These are phyloP conservation scores for Amblyjoppa fuscipennis DNA, from an alignment of 2,888 invertebrate genomes.

Conservation along the genomic window DNA sequence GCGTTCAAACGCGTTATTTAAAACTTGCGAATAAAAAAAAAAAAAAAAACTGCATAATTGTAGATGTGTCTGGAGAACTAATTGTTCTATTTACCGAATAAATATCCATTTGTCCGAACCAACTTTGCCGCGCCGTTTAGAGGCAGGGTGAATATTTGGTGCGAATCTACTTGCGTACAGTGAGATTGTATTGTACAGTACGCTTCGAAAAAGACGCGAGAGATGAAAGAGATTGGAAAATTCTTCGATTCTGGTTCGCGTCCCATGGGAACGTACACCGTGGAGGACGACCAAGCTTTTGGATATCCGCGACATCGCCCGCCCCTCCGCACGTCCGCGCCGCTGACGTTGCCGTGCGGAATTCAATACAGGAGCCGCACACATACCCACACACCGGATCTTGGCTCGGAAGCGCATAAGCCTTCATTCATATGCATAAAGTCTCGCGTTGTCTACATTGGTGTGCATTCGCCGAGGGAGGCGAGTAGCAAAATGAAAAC, in stretches of 20 bases:
- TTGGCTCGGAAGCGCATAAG: conserved; percentile 54
- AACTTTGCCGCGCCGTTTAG: background rate
- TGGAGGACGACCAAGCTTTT: conserved; percentile 30
- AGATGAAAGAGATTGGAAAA: conserved; percentile 42
- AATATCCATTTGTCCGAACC: too few relatives aligned
- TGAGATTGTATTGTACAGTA: background rate
- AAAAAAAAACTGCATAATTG: too few relatives aligned
- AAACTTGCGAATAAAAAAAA: too few relatives aligned
- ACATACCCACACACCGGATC: conserved; percentile 36
- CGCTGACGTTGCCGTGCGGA: conserved; percentile 45
- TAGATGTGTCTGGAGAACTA: too few relatives aligned
- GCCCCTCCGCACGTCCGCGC: conserved; percentile 38
- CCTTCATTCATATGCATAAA: conserved; percentile 67
- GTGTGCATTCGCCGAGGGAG: conserved; percentile 15
- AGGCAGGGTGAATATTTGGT: background rate
- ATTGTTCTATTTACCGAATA: too few relatives aligned
- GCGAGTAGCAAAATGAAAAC: conserved; percentile 60
- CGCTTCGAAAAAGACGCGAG: conserved; percentile 27
- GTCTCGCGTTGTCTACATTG: conserved; percentile 50
- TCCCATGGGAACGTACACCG: background rate
- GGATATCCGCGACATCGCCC: conserved; percentile 53
- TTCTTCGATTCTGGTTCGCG: conserved; percentile 54
- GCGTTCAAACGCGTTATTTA: too few relatives aligned
- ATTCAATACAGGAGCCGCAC: conserved; percentile 56
- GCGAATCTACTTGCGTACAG: background rate